phyloP scores from a whole-genome alignment of 2,113 vertebrate genomes.

The Mustela nigripes region DNA sequence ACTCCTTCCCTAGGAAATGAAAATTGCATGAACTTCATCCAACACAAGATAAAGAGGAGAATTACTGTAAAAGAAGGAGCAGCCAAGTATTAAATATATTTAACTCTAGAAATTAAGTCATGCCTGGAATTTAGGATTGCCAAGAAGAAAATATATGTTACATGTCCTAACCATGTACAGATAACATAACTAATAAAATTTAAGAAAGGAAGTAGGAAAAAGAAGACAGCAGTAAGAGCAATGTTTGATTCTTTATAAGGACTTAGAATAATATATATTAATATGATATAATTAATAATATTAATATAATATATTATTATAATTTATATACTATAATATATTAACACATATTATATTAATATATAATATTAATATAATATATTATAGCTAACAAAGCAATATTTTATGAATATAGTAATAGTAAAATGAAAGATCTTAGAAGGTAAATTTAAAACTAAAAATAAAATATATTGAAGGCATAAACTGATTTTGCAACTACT shows the following conservation, averaged over 20 bases:
- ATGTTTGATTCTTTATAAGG: neutral
- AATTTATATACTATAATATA: neutral
- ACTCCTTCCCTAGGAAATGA: neutral
- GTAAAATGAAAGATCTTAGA: neutral
- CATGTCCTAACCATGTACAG: neutral
- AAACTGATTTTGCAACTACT: neutral
- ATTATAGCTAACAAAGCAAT: neutral
- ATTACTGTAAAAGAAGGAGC: neutral
- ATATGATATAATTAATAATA: neutral
- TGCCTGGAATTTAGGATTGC: neutral
- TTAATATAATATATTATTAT: neutral
- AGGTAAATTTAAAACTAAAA: neutral
- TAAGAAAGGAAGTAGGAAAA: neutral
- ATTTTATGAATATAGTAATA: neutral
- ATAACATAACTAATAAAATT: neutral
- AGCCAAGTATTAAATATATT: neutral
- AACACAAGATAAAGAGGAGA: neutral
- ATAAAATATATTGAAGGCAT: neutral
- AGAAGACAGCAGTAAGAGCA: neutral
- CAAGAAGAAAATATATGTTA: neutral
- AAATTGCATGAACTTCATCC: neutral
- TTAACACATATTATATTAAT: too few species aligned
- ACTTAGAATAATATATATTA: neutral
- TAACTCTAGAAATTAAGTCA: neutral
- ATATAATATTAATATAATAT: neutral